Evolutionary conservation across 1,140 invertebrate genomes (phyloP), one percentile per base, ranked within the genome.

Genomic region (Zeugodacus cucurbitae): DNA sequence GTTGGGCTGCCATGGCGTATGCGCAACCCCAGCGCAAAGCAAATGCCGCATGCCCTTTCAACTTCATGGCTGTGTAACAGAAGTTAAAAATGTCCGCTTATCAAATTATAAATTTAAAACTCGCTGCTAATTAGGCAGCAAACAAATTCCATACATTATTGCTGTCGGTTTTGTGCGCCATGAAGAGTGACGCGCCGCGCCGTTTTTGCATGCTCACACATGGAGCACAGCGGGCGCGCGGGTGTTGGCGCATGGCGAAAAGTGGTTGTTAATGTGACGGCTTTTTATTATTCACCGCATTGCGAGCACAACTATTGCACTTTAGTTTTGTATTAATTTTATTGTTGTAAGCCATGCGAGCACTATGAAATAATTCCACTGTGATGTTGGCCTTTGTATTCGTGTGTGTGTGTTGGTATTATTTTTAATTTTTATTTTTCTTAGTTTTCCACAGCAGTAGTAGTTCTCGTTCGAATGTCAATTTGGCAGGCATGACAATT

Each of bases 11-110:
- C 41, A 48, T 82, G 74, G 74, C 74, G 74, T 82, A 82, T 82
- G 34, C 20, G 74, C 41, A 82, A 82, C 74, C 74, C 41, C 74
- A 54, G 14, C 8, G 34, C 34, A 41, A 0, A n/a, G 6, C 74
- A 48, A 37, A 26, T 14, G 11, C 41, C 1, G 14, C 26, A 26
- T 48, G 48, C 41, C 22, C 37, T 74, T 22, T 44, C 37, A 20
- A 48, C 26, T 54, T 7, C 41, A 41, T n/a, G 5, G 37, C 20
- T 54, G 74, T 74, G 70, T 41, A 74, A 74, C 7, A 57, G 44
- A 92, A 92, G 91, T 92, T 92, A 90, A 91, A 91, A 92, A 91
- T 91, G 91, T 92, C 91, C 92, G 91, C 91, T 91, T 92, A 92
- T 92, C 90, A 91, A 92, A 92, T 91, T 89, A 91, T 54, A 88